phyloP scores from a whole-genome alignment of 2,113 vertebrate species.

The Limanda limanda region DNA sequence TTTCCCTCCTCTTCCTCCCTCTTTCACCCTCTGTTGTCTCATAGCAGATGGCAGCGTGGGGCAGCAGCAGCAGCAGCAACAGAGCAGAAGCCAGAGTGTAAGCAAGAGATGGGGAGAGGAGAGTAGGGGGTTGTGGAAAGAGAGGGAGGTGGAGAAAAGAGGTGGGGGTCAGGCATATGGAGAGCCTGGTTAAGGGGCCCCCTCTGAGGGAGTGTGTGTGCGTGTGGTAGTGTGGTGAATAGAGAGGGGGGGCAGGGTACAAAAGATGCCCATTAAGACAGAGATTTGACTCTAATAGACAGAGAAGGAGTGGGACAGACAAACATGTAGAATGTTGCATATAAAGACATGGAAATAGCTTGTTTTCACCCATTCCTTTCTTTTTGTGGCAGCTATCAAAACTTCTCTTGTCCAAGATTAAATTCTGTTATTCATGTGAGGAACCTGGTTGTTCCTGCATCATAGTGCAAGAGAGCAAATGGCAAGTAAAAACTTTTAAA shows the following conservation, averaged over 20 bases:
- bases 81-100: constrained; percentile 93
- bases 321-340: constrained; percentile 55
- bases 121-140: constrained; percentile 69
- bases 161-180: constrained; percentile 93
- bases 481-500: too few species aligned
- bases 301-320: constrained; percentile 67
- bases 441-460: too few species aligned
- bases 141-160: constrained; percentile 66
- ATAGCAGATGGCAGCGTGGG: constrained; percentile 95
- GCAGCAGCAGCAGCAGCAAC: constrained; percentile 64
- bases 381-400: too few species aligned
- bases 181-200: constrained; percentile 98
- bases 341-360: constrained; percentile 51
- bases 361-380: constrained; percentile 2
- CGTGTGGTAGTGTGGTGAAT: constrained; percentile 87
- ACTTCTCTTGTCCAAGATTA: background rate
- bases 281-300: constrained; percentile 84
- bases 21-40: constrained; percentile 90
- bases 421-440: too few species aligned
- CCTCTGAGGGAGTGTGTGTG: constrained; percentile 88
- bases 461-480: too few species aligned
- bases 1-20: constrained; percentile 73
- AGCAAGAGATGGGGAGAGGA: constrained; percentile 76
- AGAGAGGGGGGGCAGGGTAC: constrained; percentile 76
- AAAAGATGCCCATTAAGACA: constrained; percentile 85